Evolutionary conservation across 2,888 invertebrate genomes (phyloP).

Genomic region (Anoplius nigerrimus): DNA sequence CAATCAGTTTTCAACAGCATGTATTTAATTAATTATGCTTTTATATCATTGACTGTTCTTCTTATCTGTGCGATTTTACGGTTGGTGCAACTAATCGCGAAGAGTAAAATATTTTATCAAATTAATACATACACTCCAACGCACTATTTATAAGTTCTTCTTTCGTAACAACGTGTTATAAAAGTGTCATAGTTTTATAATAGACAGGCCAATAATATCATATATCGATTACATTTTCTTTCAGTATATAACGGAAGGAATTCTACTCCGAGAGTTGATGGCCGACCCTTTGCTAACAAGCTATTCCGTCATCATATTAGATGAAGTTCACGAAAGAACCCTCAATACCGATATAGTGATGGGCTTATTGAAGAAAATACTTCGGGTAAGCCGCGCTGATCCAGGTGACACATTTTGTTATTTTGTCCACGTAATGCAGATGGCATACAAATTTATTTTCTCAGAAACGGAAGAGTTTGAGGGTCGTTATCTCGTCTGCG

Average conservation of each 20-base stretch:
- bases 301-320: slow-evolving; percentile 92
- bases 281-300: slow-evolving; percentile 92
- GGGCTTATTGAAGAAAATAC: slow-evolving; percentile 94
- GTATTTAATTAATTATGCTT: too few relatives aligned
- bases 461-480: slow-evolving; percentile 87
- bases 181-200: too few relatives aligned
- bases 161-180: too few relatives aligned
- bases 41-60: too few relatives aligned
- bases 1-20: too few relatives aligned
- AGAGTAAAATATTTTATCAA: too few relatives aligned
- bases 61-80: too few relatives aligned
- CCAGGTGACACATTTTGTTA: not conserved
- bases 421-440: not conserved
- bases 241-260: slow-evolving; percentile 97
- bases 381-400: slow-evolving; percentile 77
- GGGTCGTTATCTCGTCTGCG: slow-evolving; percentile 94
- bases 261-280: slow-evolving; percentile 95
- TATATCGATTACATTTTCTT: too few relatives aligned
- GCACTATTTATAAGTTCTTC: too few relatives aligned
- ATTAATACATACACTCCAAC: too few relatives aligned
- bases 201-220: too few relatives aligned
- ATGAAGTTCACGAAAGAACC: slow-evolving; percentile 97
- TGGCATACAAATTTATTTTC: slow-evolving; percentile 19
- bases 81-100: too few relatives aligned
- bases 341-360: slow-evolving; percentile 95